Base-by-base conservation (phyloP, 2,113 vertebrate genomes). In the Eulemur macaco region DNA sequence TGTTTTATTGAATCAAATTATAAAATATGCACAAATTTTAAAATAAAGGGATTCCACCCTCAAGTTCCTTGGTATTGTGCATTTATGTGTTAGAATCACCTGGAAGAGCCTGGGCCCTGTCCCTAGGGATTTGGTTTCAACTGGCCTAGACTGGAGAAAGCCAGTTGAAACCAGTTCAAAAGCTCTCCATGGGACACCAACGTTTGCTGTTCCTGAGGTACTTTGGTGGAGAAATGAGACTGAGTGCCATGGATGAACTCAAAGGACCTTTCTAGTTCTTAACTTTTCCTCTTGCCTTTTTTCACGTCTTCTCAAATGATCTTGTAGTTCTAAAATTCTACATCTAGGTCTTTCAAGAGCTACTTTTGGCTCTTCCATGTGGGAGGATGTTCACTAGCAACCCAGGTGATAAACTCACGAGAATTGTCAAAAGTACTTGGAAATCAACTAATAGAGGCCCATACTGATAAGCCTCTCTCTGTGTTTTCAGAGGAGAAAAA, bases 401-500 rank as follows among this genome's bases (percentile, higher is more conserved):
- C 47, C 50, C 31, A 45, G 82, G 58, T 0, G 31, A 34, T 80
- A 64, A 80, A 64, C 29, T 63, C 73, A 18, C 0, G 25, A 84
- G 80, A 73, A 92, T 54, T 84, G n/a, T 81, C 87, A 87, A 56
- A 31, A 17, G 64, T 91, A 42, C 29, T 78, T 52, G 45, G 88
- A 74, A 91, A 58, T 42, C 34, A 89, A 17, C 63, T 76, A 23
- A 0, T 42, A 63, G 27, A 63, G 71, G 66, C 6, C 29, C 63
- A 68, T 68, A 58, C n/a, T 54, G 91, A 63, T 69, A 93, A 78
- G 34, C 66, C 29, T 39, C 9, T 20, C 34, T 83, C 60, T 50
- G 3, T 91, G 45, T 81, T 80, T 83, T 93, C 50, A 45, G 86
- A 77, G 45, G 87, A 86, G n/a, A 68, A 80, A 89, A 96, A 89